These are phyloP conservation scores for Acinonyx jubatus DNA, from an alignment of 2,113 vertebrate genomes.

Conservation along the genomic window DNA sequence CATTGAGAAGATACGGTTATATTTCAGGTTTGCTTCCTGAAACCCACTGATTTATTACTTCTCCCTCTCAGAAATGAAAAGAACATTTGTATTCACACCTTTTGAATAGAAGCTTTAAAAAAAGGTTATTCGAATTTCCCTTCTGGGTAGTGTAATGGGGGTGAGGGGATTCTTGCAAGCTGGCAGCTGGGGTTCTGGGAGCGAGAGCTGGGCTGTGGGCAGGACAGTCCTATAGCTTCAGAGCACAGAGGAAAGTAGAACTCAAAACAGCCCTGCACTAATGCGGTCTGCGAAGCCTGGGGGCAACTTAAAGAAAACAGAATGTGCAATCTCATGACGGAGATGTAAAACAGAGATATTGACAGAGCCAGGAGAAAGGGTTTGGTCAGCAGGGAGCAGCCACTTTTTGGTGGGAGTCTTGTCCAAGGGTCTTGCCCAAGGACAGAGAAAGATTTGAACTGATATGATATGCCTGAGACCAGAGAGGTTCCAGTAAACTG, in stretches of 20 bases:
- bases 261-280: not conserved
- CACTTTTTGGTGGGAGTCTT: not conserved
- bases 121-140: not conserved
- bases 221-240: not conserved
- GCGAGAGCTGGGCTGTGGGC: not conserved
- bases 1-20: not conserved
- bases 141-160: not conserved
- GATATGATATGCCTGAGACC: not conserved
- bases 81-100: not conserved
- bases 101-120: not conserved
- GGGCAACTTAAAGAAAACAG: not conserved
- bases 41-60: not conserved
- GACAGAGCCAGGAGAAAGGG: not conserved
- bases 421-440: not conserved
- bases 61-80: constrained; percentile 4
- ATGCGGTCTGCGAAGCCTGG: not conserved
- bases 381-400: not conserved
- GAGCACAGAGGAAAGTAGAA: not conserved
- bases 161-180: not conserved
- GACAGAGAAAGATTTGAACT: not conserved
- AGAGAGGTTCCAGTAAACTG: not conserved
- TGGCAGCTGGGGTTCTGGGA: not conserved
- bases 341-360: not conserved
- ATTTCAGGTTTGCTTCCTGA: not conserved
- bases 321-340: not conserved